Evolutionary conservation across 2,113 vertebrate species (phyloP), one percentile per base, ranked within the genome.

Genomic region (Sapayoa aenigma): DNA sequence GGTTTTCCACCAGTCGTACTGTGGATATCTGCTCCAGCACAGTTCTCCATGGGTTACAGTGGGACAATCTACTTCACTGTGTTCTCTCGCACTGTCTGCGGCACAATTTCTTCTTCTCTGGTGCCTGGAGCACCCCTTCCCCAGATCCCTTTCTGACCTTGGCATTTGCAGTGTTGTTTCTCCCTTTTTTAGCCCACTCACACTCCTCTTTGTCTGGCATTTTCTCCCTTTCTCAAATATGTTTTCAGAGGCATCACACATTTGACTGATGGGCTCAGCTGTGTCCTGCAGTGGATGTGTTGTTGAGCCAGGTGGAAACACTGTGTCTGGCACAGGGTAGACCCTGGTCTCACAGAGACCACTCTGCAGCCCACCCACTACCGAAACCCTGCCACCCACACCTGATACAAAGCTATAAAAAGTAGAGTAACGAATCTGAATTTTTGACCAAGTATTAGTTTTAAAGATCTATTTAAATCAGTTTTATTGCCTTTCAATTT

Each of bases 21-120:
- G 35, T 24, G 33, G 20, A 14, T 73, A 39, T 52, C n/a, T 84
- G 9, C 24, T 73, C 27, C 33, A 56, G 6, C 2, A 2, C 19
- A 7, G 14, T 56, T 81, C 15, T 83, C 8, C 39, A 24, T 31
- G 12, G 4, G 5, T 14, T 66, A 22, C 41, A 30, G 14, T 17
- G 11, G 7, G 21, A 56, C 7, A 56, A 20, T 1, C 7, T 62
- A 4, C 27, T 81, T 44, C 46, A 49, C 11, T 1, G 0, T 56
- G 27, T 35, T 69, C 11, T 74, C 11, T 6, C 30, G 1, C 17
- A 13, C 0, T 2, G 5, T 8, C n/a, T 59, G 28, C 0, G 4
- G 14, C 5, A 3, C 2, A 46, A n/a, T 47, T 6, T 56, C 28
- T 71, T 56, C 31, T 71, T 23, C 22, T 90, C 21, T 58, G 35